Percentiles rank a stretch among this genome's conserved stretches.
Conservation (phyloP, 2,113 vertebrate genomes). For the Elachura formosa region DNA sequence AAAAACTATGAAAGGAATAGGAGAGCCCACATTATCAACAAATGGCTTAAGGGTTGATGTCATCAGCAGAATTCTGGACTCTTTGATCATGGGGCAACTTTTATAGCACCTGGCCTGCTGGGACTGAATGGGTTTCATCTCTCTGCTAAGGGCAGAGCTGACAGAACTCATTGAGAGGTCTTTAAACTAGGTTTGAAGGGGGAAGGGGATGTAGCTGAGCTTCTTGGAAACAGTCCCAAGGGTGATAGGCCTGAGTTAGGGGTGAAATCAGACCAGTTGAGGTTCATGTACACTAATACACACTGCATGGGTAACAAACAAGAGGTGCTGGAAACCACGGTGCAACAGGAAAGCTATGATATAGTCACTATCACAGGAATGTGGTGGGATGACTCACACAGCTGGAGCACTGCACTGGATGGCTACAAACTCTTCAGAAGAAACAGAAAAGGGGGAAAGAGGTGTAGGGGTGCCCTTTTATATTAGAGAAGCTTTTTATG, state of each 20-base stretch:
- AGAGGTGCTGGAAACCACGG: not conserved
- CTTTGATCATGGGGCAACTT: not conserved
- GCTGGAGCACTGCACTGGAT: not conserved
- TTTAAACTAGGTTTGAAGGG: not conserved
- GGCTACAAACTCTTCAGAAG: not conserved
- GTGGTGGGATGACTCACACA: not conserved
- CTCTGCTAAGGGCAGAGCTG: not conserved
- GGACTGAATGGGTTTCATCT: not conserved
- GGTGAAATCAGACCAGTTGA: not conserved
- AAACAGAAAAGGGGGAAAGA: no score
- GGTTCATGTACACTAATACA: not conserved
- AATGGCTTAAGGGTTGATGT: not conserved
- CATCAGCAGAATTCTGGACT: not conserved
- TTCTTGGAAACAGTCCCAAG: not conserved
- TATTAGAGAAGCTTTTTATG: not conserved
- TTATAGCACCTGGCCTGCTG: not conserved
- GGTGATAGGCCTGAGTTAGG: not conserved
- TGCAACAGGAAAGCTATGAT: rapidly evolving
- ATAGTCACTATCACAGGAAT: not conserved
- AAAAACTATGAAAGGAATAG: not conserved
- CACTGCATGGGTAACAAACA: not conserved
- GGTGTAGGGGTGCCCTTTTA: not conserved
- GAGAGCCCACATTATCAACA: not conserved
- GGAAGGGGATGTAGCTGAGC: no score
- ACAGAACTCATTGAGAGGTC: not conserved